These are phyloP conservation scores for Acromyrmex heyeri DNA, from an alignment of 1,140 invertebrate species.

Conservation along the genomic window DNA sequence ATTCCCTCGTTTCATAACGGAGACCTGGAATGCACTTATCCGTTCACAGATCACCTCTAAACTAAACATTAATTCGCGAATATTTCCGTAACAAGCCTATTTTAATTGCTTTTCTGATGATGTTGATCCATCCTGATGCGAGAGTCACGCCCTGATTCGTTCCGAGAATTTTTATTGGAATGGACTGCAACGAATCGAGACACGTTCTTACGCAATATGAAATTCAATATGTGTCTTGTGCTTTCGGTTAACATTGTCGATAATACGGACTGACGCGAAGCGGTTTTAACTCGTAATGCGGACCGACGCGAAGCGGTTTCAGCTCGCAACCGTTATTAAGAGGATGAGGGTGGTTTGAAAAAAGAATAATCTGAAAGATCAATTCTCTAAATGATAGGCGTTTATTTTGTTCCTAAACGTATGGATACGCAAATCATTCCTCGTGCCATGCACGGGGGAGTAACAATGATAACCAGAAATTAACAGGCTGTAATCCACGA, in stretches of 20 bases:
- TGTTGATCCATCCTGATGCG: background rate
- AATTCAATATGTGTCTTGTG: background rate
- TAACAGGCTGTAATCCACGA: conserved; percentile 61
- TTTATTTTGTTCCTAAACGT: conserved; percentile 63
- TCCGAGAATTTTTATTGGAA: background rate
- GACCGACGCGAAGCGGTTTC: background rate
- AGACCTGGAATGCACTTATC: background rate
- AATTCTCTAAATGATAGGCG: conserved; percentile 59
- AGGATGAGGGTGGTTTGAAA: background rate
- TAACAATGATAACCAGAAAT: conserved; percentile 59
- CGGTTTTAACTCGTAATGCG: background rate
- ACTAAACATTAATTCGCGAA: background rate
- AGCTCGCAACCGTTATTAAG: background rate
- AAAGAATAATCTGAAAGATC: conserved; percentile 40
- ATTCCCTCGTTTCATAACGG: background rate
- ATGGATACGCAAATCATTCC: conserved; percentile 49
- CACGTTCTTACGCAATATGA: background rate
- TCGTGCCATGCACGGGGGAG: conserved; percentile 14
- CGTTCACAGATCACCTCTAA: background rate
- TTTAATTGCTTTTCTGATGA: background rate
- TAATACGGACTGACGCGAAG: background rate
- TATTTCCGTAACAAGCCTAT: background rate
- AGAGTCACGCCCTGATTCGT: background rate
- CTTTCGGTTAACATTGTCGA: background rate
- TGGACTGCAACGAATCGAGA: background rate